These are phyloP conservation scores for Apocheima hispidaria DNA, from an alignment of 2,888 invertebrate genomes.

Conservation along the genomic window DNA sequence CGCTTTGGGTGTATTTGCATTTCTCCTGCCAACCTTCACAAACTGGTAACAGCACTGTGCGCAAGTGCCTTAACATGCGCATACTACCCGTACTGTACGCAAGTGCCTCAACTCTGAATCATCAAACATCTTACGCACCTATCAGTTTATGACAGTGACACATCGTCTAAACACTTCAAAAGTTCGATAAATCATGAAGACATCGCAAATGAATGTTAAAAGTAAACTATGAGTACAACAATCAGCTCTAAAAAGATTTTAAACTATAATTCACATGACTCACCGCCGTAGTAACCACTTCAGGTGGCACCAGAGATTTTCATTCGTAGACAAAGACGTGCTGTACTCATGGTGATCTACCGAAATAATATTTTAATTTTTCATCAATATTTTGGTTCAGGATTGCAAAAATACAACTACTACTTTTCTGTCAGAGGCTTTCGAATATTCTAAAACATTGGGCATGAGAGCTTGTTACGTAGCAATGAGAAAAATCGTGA, in stretches of 20 bases:
- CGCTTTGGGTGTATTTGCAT: too few relatives aligned
- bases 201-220: conserved; percentile 14
- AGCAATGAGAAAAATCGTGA: too few relatives aligned
- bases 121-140: not conserved
- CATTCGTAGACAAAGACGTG: not conserved
- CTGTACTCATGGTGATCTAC: too few relatives aligned
- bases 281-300: conserved; percentile 20
- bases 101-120: not conserved
- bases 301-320: conserved; percentile 1
- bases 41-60: too few relatives aligned
- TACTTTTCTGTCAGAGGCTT: too few relatives aligned
- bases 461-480: too few relatives aligned
- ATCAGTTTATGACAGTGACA: conserved; percentile 9
- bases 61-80: too few relatives aligned
- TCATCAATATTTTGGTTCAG: too few relatives aligned
- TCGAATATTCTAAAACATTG: too few relatives aligned
- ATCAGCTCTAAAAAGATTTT: conserved; percentile 5
- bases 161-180: conserved; percentile 6
- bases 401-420: too few relatives aligned
- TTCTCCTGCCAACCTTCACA: too few relatives aligned
- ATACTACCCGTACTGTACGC: not conserved
- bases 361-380: too few relatives aligned
- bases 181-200: conserved; percentile 15
- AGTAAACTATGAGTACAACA: not conserved
- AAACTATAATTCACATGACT: conserved; percentile 24